A percentile compares a stretch with the other conserved stretches of the same genome.
phyloP scores from a whole-genome alignment of 1,140 invertebrate genomes.

The Spodoptera frugiperda region DNA sequence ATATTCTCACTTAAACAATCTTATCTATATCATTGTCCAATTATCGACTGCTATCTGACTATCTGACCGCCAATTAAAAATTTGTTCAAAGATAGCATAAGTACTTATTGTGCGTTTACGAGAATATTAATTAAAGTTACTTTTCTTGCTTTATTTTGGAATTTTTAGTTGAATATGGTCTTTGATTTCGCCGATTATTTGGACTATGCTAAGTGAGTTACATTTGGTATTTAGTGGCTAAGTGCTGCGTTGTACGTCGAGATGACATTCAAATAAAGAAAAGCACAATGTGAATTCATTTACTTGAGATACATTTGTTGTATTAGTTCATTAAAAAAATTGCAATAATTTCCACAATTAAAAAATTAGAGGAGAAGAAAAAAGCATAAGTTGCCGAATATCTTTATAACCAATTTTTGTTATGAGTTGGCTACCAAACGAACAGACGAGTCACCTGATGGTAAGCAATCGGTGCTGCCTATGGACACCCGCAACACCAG shows the following conservation, averaged over 20 bases:
- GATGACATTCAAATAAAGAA: too few relatives aligned
- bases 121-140: slow-evolving; percentile 7
- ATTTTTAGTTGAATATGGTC: neutral
- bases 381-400: too few relatives aligned
- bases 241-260: neutral
- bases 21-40: slow-evolving; percentile 71
- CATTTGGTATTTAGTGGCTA: slow-evolving; percentile 2
- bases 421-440: too few relatives aligned
- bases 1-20: slow-evolving; percentile 77
- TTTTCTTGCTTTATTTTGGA: slow-evolving; percentile 4
- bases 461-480: too few relatives aligned
- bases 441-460: too few relatives aligned
- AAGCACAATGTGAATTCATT: too few relatives aligned
- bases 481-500: too few relatives aligned
- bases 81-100: slow-evolving; percentile 59
- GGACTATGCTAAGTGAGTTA: slow-evolving; percentile 24
- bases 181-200: slow-evolving; percentile 39
- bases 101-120: slow-evolving; percentile 50
- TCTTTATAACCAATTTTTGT: too few relatives aligned
- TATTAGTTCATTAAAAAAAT: too few relatives aligned
- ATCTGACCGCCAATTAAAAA: slow-evolving; percentile 72
- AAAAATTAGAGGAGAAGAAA: too few relatives aligned
- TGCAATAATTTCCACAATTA: too few relatives aligned
- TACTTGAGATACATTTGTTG: too few relatives aligned
- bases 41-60: slow-evolving; percentile 62